Percentiles rank a stretch among this genome's conserved stretches.
These are phyloP conservation scores for Polymixis lichenea DNA, from an alignment of 2,888 invertebrate species.

Conservation along the genomic window DNA sequence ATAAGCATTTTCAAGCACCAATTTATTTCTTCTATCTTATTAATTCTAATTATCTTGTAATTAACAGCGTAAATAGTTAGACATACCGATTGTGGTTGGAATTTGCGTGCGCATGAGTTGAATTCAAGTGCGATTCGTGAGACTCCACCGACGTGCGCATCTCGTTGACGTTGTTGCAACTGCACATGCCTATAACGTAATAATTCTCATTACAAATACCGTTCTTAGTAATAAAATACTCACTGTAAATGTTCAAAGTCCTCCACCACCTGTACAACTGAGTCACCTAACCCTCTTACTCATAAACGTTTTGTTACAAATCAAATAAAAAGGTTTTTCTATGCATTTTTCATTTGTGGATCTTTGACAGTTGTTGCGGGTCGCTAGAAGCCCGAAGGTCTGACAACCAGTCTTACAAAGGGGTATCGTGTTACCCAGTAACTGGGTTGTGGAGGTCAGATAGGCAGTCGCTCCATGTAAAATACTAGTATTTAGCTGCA, in stretches of 20 bases:
- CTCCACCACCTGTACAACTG: conserved; percentile 1
- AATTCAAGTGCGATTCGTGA: conserved; percentile 83
- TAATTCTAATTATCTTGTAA: too few species aligned
- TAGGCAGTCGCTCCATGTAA: too few species aligned
- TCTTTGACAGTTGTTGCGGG: too few species aligned
- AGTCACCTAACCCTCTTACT: conserved; percentile 27
- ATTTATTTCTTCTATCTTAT: conserved; percentile 2
- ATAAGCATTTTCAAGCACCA: conserved; percentile 1
- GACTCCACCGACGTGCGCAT: conserved; percentile 85
- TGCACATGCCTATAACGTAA: conserved; percentile 85
- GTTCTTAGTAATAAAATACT: conserved; percentile 17
- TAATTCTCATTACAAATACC: conserved; percentile 11
- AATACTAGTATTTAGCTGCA: too few species aligned
- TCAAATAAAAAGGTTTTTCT: neutral
- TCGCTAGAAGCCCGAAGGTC: too few species aligned
- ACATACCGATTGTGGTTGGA: conserved; percentile 87
- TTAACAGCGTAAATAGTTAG: neutral
- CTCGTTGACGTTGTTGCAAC: conserved; percentile 81
- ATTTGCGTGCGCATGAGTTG: conserved; percentile 78
- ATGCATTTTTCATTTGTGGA: too few species aligned
- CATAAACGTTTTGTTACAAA: conserved; percentile 11
- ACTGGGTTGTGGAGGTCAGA: too few species aligned
- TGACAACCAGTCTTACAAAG: too few species aligned
- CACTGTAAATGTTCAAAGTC: conserved; percentile 8
- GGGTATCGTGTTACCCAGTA: too few species aligned